Evolutionary conservation across 2,888 invertebrate species (phyloP).

Genomic region (Oxyscelio sp.): DNA sequence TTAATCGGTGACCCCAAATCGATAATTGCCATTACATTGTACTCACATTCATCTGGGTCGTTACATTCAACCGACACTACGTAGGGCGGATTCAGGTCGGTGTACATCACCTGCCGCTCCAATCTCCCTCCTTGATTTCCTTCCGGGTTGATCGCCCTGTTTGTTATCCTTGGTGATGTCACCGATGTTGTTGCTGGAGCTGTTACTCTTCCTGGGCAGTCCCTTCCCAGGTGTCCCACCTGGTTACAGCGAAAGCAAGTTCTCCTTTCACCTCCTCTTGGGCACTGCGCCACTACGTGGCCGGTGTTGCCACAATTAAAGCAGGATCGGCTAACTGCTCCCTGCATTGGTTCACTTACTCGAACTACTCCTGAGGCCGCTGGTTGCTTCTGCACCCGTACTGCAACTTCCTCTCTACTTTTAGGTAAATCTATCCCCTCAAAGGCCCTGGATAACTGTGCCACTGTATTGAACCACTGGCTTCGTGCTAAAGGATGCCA

Average conservation of each 20-base stretch:
- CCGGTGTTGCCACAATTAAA: slow-evolving; percentile 14
- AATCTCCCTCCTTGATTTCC: neutral
- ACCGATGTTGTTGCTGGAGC: neutral
- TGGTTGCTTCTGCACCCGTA: too few species aligned
- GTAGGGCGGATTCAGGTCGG: too few species aligned
- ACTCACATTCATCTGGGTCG: neutral
- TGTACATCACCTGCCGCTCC: too few species aligned
- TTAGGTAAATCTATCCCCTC: neutral
- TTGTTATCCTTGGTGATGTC: too few species aligned
- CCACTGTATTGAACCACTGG: slow-evolving; percentile 26
- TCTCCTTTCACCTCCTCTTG: too few species aligned
- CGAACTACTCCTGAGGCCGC: too few species aligned
- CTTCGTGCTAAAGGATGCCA: slow-evolving; percentile 61
- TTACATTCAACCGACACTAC: too few species aligned
- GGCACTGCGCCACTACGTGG: neutral
- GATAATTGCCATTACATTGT: neutral
- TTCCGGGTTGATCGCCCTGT: neutral
- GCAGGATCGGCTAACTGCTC: neutral
- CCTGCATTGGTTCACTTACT: too few species aligned
- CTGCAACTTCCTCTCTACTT: too few species aligned
- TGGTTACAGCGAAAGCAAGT: slow-evolving; percentile 7
- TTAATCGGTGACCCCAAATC: slow-evolving; percentile 22
- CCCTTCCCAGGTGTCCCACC: too few species aligned
- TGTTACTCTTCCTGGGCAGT: neutral
- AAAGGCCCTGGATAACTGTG: neutral